Evolutionary conservation across 2,113 vertebrate species (phyloP), one percentile per base, ranked within the genome.

Genomic region (Crocuta crocuta): DNA sequence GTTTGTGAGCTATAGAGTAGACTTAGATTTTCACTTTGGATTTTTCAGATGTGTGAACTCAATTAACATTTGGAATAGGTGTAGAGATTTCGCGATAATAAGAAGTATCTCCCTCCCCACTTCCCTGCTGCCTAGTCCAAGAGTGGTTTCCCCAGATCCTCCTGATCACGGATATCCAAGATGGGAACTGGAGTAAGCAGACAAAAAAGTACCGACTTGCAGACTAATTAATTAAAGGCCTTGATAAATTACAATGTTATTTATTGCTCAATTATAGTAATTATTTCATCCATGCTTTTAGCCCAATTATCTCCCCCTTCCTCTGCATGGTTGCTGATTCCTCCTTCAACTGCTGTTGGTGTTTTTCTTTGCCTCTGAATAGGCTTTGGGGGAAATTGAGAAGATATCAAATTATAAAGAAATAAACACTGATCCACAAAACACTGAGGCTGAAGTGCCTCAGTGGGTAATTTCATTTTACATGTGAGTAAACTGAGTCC

Each of bases 201-300:
- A 80, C 3, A 61, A 65, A n/a, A 93, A 50, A 43, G 43, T 39
- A 90, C 55, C 48, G 50, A 96, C 43, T 73, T 68, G 65, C 73
- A 90, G 89, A 78, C 79, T 93, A 89, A 95, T 95, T 97, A 97
- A 96, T 95, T 95, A 93, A 95, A 58, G 86, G 65, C 43, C 87
- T 91, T 76, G 79, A 96, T 97, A 94, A 97, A 97, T 92, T 89
- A 83, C 84, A 91, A 84, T 88, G 87, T 24, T 97, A 90, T 90
- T 96, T 97, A 95, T 97, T 71, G 39, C 94, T 97, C 94, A 92
- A 92, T 97, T 94, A 94, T 61, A 98, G 92, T 90, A 96, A 97
- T 98, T 94, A 97, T 96, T 95, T 96, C 58, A 95, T 94, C 63
- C 83, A 45, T 68, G 87, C 83, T 96, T 95, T 89, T 90, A 33